phyloP scores from a whole-genome alignment of 2,113 vertebrate species.

The Chinchilla lanigera region DNA sequence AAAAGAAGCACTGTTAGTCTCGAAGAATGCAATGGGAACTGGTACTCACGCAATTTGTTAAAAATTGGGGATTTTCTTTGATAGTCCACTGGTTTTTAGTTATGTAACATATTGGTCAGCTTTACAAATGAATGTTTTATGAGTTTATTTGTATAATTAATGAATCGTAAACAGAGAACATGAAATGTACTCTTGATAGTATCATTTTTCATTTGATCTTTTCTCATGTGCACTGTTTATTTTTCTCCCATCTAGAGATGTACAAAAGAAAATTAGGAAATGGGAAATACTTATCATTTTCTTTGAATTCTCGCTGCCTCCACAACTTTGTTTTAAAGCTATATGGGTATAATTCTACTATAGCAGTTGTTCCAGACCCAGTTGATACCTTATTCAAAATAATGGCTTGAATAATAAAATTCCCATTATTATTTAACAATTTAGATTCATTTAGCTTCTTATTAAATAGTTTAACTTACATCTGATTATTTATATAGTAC shows the following conservation, averaged over 20 bases:
- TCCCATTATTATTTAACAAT: conserved; percentile 6
- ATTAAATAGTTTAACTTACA: conserved; percentile 12
- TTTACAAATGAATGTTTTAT: conserved; percentile 32
- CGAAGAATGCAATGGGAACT: neutral
- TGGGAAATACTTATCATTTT: conserved; percentile 16
- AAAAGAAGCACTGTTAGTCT: neutral
- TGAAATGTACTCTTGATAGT: neutral
- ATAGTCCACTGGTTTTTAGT: neutral
- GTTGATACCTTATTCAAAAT: neutral
- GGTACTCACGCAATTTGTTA: neutral
- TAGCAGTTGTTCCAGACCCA: neutral
- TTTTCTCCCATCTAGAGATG: neutral
- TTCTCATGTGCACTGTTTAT: conserved; percentile 25
- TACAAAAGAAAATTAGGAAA: neutral
- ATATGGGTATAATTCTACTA: neutral
- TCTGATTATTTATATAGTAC: conserved; percentile 24
- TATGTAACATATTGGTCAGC: neutral
- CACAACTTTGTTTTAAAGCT: conserved; percentile 39
- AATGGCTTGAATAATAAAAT: conserved; percentile 22
- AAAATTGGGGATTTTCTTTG: neutral
- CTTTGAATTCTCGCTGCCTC: neutral
- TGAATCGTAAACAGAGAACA: conserved; percentile 1
- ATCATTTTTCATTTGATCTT: conserved; percentile 13
- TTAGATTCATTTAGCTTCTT: conserved; percentile 29
- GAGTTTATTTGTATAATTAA: conserved; percentile 46